Evolutionary conservation across 2,797 vertebrate genomes (phyloP).

Genomic region (Cynodonichthys magdalenae): DNA sequence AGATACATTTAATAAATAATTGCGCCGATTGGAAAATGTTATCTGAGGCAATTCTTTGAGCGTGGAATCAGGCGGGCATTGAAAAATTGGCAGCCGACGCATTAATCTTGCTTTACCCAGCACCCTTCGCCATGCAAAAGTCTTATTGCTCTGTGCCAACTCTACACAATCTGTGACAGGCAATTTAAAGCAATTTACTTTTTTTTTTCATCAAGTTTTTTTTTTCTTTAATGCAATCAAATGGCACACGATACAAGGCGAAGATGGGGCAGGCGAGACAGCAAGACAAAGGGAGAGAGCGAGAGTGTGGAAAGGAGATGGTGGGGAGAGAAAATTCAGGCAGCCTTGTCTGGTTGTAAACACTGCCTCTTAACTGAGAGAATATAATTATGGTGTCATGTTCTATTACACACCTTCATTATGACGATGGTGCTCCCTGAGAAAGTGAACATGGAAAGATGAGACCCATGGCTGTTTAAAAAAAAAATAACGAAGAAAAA

Average conservation of each 20-base stretch:
- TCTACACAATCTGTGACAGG: constrained; percentile 73
- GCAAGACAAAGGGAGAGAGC: constrained; percentile 34
- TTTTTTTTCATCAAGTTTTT: constrained; percentile 69
- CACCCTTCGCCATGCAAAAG: constrained; percentile 39
- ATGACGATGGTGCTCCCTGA: constrained; percentile 57
- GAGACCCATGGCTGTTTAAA: constrained; percentile 46
- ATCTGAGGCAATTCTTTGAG: constrained; percentile 58
- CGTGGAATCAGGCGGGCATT: constrained; percentile 44
- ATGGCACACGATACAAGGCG: constrained; percentile 65
- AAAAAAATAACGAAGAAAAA: background rate
- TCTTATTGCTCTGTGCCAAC: constrained; percentile 54
- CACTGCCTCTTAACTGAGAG: constrained; percentile 73
- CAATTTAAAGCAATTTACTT: constrained; percentile 79
- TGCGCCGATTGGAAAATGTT: constrained; percentile 70
- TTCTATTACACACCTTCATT: constrained; percentile 79
- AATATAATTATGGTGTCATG: constrained; percentile 80
- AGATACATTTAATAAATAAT: constrained; percentile 77
- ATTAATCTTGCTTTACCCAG: constrained; percentile 73
- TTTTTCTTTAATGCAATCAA: constrained; percentile 72
- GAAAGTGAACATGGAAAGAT: constrained; percentile 40
- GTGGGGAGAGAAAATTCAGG: constrained; percentile 54
- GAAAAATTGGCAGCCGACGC: constrained; percentile 60
- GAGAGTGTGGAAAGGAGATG: constrained; percentile 20
- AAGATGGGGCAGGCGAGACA: constrained; percentile 40
- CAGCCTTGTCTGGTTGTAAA: constrained; percentile 73